Evolutionary conservation across 2,113 vertebrate genomes (phyloP).

Genomic region (Orientallactaga bullata): DNA sequence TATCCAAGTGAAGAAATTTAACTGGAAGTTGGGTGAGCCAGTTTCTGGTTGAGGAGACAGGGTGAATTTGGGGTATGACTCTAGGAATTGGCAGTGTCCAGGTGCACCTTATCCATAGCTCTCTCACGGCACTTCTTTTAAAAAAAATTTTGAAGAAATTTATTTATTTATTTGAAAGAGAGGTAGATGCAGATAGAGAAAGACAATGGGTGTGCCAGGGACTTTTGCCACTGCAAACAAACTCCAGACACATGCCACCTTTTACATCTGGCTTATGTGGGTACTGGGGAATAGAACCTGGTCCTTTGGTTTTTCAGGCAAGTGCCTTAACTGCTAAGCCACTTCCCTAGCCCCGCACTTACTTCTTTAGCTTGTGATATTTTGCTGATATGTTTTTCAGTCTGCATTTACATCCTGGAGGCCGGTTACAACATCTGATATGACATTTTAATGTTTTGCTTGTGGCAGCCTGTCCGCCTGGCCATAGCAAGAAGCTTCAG

Average conservation of each 20-base stretch:
- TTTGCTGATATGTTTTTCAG: neutral
- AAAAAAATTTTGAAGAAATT: too few species aligned
- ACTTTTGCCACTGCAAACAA: too few species aligned
- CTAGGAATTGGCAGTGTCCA: neutral
- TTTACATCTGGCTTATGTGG: too few species aligned
- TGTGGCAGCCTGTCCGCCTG: neutral
- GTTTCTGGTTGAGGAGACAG: neutral
- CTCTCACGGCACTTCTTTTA: neutral
- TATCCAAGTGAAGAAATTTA: neutral
- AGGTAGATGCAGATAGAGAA: too few species aligned
- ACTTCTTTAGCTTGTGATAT: slow-evolving; percentile 13
- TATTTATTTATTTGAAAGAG: too few species aligned
- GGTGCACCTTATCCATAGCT: neutral
- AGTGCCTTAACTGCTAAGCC: too few species aligned
- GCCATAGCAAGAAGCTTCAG: neutral
- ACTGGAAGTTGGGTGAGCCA: neutral
- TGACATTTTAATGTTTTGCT: slow-evolving; percentile 47
- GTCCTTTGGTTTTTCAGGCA: too few species aligned
- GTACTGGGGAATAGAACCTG: too few species aligned
- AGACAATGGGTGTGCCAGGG: too few species aligned
- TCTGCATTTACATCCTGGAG: neutral
- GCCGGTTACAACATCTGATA: neutral
- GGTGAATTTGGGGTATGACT: neutral
- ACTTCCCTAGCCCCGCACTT: neutral
- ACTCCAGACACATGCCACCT: too few species aligned